These are phyloP conservation scores for Pandemis corylana DNA, from an alignment of 2,888 invertebrate species.

Conservation along the genomic window DNA sequence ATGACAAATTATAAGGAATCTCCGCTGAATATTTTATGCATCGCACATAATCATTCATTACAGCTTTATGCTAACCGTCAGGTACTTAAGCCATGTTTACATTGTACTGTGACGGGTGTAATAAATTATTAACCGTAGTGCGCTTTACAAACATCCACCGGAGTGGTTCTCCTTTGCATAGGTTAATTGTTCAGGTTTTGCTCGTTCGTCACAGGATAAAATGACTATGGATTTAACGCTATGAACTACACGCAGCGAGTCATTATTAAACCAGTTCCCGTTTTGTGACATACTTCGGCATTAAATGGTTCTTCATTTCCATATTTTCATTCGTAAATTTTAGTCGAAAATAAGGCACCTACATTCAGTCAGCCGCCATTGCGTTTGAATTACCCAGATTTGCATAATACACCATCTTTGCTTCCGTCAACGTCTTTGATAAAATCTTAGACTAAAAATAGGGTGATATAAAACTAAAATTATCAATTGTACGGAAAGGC, in stretches of 20 bases:
- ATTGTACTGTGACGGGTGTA: not conserved
- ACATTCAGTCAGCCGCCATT: no score
- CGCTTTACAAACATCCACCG: not conserved
- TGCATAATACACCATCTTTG: no score
- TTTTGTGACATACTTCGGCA: not conserved
- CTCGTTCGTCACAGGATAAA: not conserved
- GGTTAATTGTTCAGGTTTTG: not conserved
- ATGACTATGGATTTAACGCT: not conserved
- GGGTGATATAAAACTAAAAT: no score
- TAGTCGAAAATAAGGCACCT: no score
- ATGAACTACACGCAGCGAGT: not conserved
- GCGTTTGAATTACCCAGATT: no score
- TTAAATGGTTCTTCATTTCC: not conserved
- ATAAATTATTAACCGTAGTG: constrained; percentile 3
- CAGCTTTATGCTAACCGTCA: constrained; percentile 1
- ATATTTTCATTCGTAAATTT: not conserved
- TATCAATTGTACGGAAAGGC: no score
- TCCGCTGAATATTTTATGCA: not conserved
- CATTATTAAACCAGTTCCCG: not conserved
- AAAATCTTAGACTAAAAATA: no score
- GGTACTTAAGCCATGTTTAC: not conserved
- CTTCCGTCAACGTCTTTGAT: no score
- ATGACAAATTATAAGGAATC: not conserved
- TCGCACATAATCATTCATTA: not conserved
- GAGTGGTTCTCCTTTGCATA: constrained; percentile 3